Evolutionary conservation across 2,888 invertebrate species (phyloP).

Genomic region (Calameuta idolon): DNA sequence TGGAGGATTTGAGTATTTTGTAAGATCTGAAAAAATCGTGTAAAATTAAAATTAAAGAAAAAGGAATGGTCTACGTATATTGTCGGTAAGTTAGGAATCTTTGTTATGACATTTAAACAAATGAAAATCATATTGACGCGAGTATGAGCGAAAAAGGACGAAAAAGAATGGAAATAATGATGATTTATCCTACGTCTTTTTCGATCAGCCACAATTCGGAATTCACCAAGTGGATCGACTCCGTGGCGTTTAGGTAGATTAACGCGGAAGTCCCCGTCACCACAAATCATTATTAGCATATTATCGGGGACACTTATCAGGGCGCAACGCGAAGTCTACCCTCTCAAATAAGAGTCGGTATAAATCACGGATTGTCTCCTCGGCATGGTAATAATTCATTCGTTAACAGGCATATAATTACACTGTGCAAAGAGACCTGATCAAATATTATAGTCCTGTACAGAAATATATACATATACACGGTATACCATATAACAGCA

Average conservation of each 20-base stretch:
- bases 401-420: constrained; percentile 61
- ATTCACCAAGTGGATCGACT: constrained; percentile 12
- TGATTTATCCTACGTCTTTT: neutral
- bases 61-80: neutral
- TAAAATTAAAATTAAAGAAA: constrained; percentile 19
- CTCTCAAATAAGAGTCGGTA: constrained; percentile 47
- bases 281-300: constrained; percentile 63
- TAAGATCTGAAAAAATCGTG: constrained; percentile 41
- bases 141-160: neutral
- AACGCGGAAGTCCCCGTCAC: constrained; percentile 49
- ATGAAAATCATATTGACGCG: neutral
- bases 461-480: neutral
- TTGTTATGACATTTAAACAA: neutral
- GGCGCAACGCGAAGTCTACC: constrained; percentile 37
- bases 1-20: constrained; percentile 12
- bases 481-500: neutral
- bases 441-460: constrained; percentile 31
- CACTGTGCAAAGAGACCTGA: constrained; percentile 32
- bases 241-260: constrained; percentile 43
- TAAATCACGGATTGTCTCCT: constrained; percentile 56
- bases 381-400: constrained; percentile 55
- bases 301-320: constrained; percentile 59
- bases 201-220: neutral
- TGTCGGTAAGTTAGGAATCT: neutral
- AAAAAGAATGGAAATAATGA: neutral